Evolutionary conservation across 2,797 vertebrate species (phyloP).

Genomic region (Agapornis canus): DNA sequence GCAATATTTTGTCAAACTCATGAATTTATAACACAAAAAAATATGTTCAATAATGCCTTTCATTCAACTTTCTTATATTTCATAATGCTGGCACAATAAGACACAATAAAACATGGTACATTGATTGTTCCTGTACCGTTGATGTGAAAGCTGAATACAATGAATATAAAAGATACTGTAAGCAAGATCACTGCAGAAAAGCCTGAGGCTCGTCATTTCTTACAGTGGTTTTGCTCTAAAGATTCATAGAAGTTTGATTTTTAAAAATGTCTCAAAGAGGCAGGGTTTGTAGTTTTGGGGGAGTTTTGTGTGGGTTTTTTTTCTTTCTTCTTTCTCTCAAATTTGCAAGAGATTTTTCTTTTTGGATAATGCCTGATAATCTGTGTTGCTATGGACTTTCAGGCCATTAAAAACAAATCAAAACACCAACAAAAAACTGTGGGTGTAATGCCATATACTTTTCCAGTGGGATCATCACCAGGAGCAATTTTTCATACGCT

Average conservation of each 20-base stretch:
- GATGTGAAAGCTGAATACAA: background rate
- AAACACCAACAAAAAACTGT: no score
- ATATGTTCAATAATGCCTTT: background rate
- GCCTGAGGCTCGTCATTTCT: background rate
- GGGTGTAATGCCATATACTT: background rate
- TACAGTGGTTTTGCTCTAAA: background rate
- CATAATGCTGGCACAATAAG: background rate
- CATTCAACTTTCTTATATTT: conserved; percentile 1
- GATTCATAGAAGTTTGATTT: background rate
- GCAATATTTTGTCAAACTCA: conserved; percentile 11
- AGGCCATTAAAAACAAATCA: background rate
- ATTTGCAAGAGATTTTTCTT: background rate
- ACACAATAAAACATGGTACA: background rate
- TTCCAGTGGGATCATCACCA: background rate
- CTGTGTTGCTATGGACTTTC: background rate
- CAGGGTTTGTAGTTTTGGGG: background rate
- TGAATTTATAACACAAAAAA: background rate
- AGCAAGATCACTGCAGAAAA: background rate
- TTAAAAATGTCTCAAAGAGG: background rate
- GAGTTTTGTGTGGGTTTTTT: background rate
- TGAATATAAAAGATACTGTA: conserved; percentile 6
- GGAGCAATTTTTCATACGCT: background rate
- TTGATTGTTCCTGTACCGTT: background rate
- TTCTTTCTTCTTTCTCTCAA: background rate
- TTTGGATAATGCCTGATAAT: background rate